Base-by-base conservation (phyloP, 2,888 invertebrate genomes). In the Heliconius sara region DNA sequence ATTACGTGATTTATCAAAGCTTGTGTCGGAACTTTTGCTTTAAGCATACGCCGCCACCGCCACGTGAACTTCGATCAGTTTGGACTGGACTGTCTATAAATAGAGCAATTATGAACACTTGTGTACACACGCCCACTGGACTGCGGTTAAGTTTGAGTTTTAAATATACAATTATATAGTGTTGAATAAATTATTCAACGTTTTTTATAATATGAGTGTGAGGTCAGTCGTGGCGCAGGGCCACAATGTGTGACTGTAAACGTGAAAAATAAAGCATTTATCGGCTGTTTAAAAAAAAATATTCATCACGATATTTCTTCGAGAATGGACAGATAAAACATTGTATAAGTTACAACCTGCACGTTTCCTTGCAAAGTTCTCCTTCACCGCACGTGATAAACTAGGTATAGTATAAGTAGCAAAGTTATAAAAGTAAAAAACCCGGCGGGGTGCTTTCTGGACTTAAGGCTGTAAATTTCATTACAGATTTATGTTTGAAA, bases 91-190 rank as follows among this genome's bases (percentile, higher is more conserved):
- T 60, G 34, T 68, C 78, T 79, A 79, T 79, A 70, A 75, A 79
- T 75, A 79, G 75, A 79, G 43, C 63, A 47, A 79, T 75, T 75
- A 79, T 63, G 63, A 79, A 70, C 78, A 79, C 78, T 79, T 75
- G 74, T 75, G 22, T 70, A 79, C 73, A 79, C 63, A 78, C 72
- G 25, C 68, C 43, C 19, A 75, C 43, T 12, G 63, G 63, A 25
- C 4, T 74, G 39, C 12, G 25, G 65, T 19, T 43, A 75, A 30
- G 1, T 72, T 68, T n/a, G 67, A 68, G 39, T 25, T 68, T n/a
- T 68, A 25, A 43, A 43, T 68, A 68, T 25, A 43, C n/a, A 22
- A 67, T 34, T 7, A n/a, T 68, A 39, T 39, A 43, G 13, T 68
- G 4, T 39, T 43, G 34, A 68, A 68, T 68, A 43, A 68, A 43